Conservation (phyloP, 2,797 vertebrate genomes). For the Bradypus variegatus region DNA sequence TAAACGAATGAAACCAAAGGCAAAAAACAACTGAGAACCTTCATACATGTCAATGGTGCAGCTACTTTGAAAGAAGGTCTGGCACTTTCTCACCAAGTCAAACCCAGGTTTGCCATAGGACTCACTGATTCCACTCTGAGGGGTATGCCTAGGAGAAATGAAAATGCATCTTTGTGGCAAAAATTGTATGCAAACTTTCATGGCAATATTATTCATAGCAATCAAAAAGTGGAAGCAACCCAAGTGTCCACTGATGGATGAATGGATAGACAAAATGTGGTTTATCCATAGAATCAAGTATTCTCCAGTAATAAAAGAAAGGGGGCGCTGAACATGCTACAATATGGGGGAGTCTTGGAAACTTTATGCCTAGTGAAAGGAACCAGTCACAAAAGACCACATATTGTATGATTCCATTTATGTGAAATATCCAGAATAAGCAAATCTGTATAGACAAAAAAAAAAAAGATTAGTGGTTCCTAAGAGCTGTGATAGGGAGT, state of each 20-base stretch:
- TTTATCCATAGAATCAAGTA: rapidly evolving
- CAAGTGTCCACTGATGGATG: background rate
- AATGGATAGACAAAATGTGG: too few relatives aligned
- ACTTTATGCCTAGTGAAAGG: background rate
- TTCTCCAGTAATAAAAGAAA: too few relatives aligned
- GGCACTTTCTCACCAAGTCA: background rate
- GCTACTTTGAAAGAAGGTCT: background rate
- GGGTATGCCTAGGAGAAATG: background rate
- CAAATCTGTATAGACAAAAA: background rate
- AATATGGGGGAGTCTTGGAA: background rate
- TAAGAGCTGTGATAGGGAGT: rapidly evolving
- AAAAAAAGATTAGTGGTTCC: background rate
- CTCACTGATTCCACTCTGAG: too few relatives aligned
- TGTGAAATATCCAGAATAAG: background rate
- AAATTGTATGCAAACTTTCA: too few relatives aligned
- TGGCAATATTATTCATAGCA: rapidly evolving
- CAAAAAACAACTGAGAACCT: background rate
- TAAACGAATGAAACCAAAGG: background rate
- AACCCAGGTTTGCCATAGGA: background rate
- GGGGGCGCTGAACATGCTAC: rapidly evolving
- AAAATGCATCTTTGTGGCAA: background rate
- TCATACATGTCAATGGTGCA: rapidly evolving
- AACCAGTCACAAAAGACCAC: background rate
- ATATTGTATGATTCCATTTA: rapidly evolving
- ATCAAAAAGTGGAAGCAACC: too few relatives aligned